These are phyloP conservation scores for Tupaia tana DNA, from an alignment of 2,113 vertebrate species.

Conservation along the genomic window DNA sequence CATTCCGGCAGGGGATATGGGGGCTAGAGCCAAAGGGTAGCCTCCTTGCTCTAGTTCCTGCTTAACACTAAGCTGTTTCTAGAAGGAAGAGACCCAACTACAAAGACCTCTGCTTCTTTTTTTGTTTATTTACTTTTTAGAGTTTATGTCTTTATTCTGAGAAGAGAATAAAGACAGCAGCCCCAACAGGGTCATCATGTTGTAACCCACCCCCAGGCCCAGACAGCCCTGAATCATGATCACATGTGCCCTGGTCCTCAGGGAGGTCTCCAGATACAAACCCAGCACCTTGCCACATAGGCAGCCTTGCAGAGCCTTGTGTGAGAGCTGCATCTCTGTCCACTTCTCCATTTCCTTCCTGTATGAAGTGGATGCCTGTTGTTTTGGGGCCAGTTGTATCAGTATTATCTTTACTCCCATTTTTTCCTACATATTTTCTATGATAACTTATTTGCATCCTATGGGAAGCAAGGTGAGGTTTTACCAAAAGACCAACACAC, in stretches of 20 bases:
- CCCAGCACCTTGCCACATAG: too few relatives aligned
- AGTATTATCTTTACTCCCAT: neutral
- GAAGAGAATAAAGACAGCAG: too few relatives aligned
- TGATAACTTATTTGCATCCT: neutral
- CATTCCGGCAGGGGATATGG: neutral
- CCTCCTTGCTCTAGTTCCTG: neutral
- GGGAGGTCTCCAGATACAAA: too few relatives aligned
- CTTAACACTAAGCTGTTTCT: neutral
- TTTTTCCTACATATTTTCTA: neutral
- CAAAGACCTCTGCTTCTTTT: too few relatives aligned
- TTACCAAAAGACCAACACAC: neutral
- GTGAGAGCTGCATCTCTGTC: too few relatives aligned
- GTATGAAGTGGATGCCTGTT: neutral
- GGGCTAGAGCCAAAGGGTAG: neutral
- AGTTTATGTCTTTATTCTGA: too few relatives aligned
- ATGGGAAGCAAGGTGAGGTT: neutral
- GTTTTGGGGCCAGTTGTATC: neutral
- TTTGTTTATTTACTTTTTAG: too few relatives aligned
- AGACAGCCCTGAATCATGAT: too few relatives aligned
- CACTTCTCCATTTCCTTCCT: neutral
- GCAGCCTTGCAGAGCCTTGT: too few relatives aligned
- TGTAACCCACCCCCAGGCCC: too few relatives aligned
- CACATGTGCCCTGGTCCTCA: too few relatives aligned
- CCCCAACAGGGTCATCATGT: too few relatives aligned
- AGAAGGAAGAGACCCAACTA: neutral